Conservation (phyloP, 1,140 invertebrate genomes). For the Potamilus streckersoni region DNA sequence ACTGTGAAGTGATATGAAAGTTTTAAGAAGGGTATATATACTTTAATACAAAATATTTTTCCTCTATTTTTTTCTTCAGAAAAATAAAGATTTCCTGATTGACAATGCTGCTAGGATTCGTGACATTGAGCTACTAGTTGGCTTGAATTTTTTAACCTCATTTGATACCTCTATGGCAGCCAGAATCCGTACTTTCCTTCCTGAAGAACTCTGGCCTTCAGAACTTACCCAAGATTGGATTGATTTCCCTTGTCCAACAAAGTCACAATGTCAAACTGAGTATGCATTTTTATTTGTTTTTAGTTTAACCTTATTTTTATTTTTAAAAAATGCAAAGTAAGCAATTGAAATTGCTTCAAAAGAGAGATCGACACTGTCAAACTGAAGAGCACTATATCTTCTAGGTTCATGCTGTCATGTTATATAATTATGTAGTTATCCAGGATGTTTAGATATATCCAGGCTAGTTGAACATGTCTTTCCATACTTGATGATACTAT, state of each 20-base stretch:
- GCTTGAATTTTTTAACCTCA: slow-evolving; percentile 47
- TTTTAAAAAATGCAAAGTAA: not conserved
- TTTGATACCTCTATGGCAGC: slow-evolving; percentile 32
- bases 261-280: slow-evolving; percentile 23
- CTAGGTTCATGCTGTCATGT: too few species aligned
- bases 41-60: too few species aligned
- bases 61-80: slow-evolving; percentile 28
- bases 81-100: slow-evolving; percentile 31
- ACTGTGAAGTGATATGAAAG: too few species aligned
- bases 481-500: too few species aligned
- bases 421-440: too few species aligned
- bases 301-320: not conserved
- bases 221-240: slow-evolving; percentile 21
- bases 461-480: too few species aligned
- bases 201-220: slow-evolving; percentile 40
- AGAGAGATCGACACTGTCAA: too few species aligned
- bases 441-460: too few species aligned
- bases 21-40: too few species aligned
- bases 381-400: too few species aligned
- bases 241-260: slow-evolving; percentile 28
- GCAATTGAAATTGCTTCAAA: too few species aligned
- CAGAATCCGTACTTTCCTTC: slow-evolving; percentile 36
- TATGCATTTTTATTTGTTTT: slow-evolving; percentile 8
- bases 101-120: slow-evolving; percentile 52
- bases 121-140: slow-evolving; percentile 59